Evolutionary conservation across 2,888 invertebrate genomes (phyloP).

Genomic region (Drosophila anomalipes): DNA sequence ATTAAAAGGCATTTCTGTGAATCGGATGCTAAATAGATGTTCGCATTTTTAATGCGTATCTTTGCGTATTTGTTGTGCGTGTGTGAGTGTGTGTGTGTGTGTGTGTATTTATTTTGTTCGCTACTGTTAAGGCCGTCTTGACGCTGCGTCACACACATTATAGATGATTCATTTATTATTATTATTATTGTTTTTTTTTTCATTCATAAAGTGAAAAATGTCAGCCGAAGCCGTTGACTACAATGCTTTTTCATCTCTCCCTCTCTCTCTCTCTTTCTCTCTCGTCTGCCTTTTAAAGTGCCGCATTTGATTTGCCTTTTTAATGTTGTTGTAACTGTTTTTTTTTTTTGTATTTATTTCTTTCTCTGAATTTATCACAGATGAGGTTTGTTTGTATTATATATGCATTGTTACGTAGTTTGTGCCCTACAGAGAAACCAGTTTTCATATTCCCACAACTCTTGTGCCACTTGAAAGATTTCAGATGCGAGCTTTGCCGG

Average conservation of each 20-base stretch:
- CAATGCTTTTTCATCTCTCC: conserved; percentile 26
- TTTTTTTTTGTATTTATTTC: conserved; percentile 24
- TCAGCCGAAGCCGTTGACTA: conserved; percentile 35
- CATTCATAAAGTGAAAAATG: conserved; percentile 71
- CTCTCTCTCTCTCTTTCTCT: conserved; percentile 6
- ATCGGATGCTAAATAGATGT: conserved; percentile 68
- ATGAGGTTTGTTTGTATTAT: conserved; percentile 26
- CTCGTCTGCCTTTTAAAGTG: conserved; percentile 55
- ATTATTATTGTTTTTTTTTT: conserved; percentile 41
- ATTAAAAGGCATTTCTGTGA: conserved; percentile 48
- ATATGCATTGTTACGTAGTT: conserved; percentile 65
- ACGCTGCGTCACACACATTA: conserved; percentile 66
- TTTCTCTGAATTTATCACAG: conserved; percentile 44
- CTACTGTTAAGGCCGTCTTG: conserved; percentile 55
- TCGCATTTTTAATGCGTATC: conserved; percentile 46
- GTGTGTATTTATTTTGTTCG: conserved; percentile 25
- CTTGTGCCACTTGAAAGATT: conserved; percentile 59
- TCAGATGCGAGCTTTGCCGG: conserved; percentile 33
- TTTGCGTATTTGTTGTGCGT: conserved; percentile 26
- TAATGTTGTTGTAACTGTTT: conserved; percentile 27
- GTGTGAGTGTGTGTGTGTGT: conserved; percentile 2
- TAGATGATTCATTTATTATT: conserved; percentile 67
- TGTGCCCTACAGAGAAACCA: conserved; percentile 74
- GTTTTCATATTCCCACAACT: conserved; percentile 64
- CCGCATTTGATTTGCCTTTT: conserved; percentile 71